Conservation (phyloP, 2,113 vertebrate genomes). For the Tonatia bakeri region DNA sequence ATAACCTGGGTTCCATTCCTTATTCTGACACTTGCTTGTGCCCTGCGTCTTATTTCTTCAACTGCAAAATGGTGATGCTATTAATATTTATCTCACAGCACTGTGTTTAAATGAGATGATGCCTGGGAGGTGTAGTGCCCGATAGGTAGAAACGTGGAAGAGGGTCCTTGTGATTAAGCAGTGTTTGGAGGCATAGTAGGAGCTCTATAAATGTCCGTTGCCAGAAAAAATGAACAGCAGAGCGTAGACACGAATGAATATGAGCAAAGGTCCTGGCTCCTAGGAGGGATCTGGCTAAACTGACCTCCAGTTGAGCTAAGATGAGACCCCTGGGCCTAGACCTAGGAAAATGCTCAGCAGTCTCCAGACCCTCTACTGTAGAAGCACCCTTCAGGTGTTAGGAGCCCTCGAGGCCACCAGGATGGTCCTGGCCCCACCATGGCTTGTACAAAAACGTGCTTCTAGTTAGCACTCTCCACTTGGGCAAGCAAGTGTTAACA, state of each 20-base stretch:
- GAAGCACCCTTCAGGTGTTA: background rate
- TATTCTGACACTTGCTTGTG: background rate
- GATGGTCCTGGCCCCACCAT: background rate
- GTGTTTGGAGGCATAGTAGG: background rate
- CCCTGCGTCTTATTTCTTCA: background rate
- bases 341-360: background rate
- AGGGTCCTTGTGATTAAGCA: background rate
- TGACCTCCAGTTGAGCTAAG: background rate
- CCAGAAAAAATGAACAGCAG: background rate
- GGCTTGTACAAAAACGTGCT: background rate
- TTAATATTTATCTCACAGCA: background rate
- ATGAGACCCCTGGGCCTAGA: background rate
- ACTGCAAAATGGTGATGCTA: background rate
- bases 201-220: background rate
- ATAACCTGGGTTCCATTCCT: background rate
- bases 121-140: background rate
- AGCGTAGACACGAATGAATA: background rate
- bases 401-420: background rate
- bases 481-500: slow-evolving; percentile 53
- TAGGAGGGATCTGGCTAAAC: background rate
- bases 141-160: background rate
- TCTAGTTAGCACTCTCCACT: background rate
- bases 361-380: background rate
- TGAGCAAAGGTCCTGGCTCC: background rate
- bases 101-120: slow-evolving; percentile 15